Conservation (phyloP, 53 echinoderm and acorn worm genomes). For the Holothuria scabra region DNA sequence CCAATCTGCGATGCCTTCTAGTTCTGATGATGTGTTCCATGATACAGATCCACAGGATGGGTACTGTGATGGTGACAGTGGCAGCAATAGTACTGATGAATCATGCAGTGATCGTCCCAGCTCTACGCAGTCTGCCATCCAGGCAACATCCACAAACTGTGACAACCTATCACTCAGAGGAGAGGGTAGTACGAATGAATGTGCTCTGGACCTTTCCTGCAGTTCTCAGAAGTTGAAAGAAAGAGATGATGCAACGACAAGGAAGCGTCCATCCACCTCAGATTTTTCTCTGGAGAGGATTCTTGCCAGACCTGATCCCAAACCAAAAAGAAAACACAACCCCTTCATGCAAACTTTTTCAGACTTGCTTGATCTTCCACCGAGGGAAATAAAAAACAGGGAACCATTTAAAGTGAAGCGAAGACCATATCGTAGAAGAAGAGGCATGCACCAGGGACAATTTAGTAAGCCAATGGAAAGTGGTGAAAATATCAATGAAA, state of each 20-base stretch:
- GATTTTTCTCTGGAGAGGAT: slow-evolving; percentile 42
- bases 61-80: slow-evolving; percentile 43
- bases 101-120: slow-evolving; percentile 39
- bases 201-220: slow-evolving; percentile 35
- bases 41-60: slow-evolving; percentile 7
- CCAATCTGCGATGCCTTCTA: slow-evolving; percentile 43
- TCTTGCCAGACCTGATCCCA: slow-evolving; percentile 36
- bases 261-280: slow-evolving; percentile 16
- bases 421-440: slow-evolving; percentile 38
- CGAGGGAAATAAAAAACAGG: slow-evolving; percentile 48
- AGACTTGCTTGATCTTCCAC: slow-evolving; percentile 46
- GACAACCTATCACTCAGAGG: background rate
- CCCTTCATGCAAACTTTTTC: slow-evolving; percentile 52
- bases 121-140: slow-evolving; percentile 40
- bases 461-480: slow-evolving; percentile 4
- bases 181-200: slow-evolving; percentile 3
- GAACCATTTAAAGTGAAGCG: slow-evolving; percentile 54
- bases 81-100: slow-evolving; percentile 42
- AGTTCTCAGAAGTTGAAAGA: slow-evolving; percentile 34
- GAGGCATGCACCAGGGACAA: slow-evolving; percentile 12
- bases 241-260: background rate
- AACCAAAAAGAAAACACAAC: slow-evolving; percentile 45
- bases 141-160: background rate
- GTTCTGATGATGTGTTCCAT: slow-evolving; percentile 33
- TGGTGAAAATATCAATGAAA: background rate